A percentile compares a stretch with the other conserved stretches of the same genome.
Conservation (phyloP, 2,888 invertebrate genomes). For the Ectemnius lituratus region DNA sequence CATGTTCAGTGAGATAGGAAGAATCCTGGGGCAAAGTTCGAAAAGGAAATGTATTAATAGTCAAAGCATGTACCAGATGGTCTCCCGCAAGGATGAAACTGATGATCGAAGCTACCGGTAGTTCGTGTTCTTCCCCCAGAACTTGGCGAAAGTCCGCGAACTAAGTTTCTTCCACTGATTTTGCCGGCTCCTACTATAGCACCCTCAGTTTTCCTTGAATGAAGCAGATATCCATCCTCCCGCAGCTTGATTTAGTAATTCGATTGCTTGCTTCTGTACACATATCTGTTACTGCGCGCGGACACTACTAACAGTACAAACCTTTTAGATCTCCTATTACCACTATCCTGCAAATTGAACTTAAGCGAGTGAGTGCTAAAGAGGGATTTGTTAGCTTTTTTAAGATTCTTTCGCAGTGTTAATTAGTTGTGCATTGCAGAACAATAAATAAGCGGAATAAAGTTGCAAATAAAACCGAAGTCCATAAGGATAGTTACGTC, state of each 20-base stretch:
- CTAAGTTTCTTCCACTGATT: conserved; percentile 52
- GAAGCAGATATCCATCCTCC: conserved; percentile 21
- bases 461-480: too few relatives aligned
- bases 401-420: too few relatives aligned
- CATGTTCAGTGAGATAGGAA: neutral
- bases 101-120: conserved; percentile 40
- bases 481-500: too few relatives aligned
- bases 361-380: too few relatives aligned
- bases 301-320: too few relatives aligned
- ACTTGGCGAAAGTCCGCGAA: conserved; percentile 48
- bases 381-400: too few relatives aligned
- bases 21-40: neutral
- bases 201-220: conserved; percentile 36
- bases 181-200: conserved; percentile 46
- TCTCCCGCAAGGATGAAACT: conserved; percentile 38
- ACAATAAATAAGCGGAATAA: too few relatives aligned
- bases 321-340: neutral
- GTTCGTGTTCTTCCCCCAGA: conserved; percentile 45
- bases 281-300: neutral
- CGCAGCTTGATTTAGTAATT: conserved; percentile 37
- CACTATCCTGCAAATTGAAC: neutral
- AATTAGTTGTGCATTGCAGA: too few relatives aligned
- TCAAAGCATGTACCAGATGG: conserved; percentile 40
- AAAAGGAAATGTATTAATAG: conserved; percentile 50
- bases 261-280: conserved; percentile 16